Evolutionary conservation across 2,797 vertebrate species (phyloP), one percentile per base, ranked within the genome.

Genomic region (Lycodopsis pacificus): DNA sequence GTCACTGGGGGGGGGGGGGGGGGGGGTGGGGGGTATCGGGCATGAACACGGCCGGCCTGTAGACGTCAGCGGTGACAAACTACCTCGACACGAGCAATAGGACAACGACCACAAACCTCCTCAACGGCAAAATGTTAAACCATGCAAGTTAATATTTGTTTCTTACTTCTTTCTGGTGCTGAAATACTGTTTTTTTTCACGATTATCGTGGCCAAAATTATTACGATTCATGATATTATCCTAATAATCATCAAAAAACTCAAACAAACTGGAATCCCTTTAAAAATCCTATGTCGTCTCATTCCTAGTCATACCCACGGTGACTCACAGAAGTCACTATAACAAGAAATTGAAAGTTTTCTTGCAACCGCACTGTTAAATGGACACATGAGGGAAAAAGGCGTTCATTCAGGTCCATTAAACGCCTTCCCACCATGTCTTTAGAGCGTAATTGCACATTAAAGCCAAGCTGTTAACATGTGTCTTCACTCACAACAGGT

Each of bases 11-110:
- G n/a, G n/a, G n/a, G n/a, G n/a, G n/a, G n/a, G n/a, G n/a, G n/a
- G n/a, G n/a, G n/a, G n/a, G n/a, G n/a, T n/a, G 15, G 34, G 40
- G 81, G 68, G 62, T 69, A 76, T 79, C 30, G 80, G 82, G 80
- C 81, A 83, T 86, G 73, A 79, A 40, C 83, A 14, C 0, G 0
- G 54, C 22, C 42, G 49, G 88, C 91, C 93, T 87, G 89, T 82
- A 92, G 91, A 84, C 87, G 91, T 90, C 92, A 94, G 90, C 76
- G 88, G 66, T 80, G 80, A 81, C 84, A 88, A 90, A 91, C 73
- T 56, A 54, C 83, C 65, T 65, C 34, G 42, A 70, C 38, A 57
- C 70, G 44, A 48, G 44, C 2, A 20, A 7, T 1, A 58, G 0
- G 12, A 58, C 12, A 48, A 51, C 40, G 4, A 73, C 44, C 57